Evolutionary conservation across 2,113 vertebrate genomes (phyloP).

Genomic region (Sula dactylatra): DNA sequence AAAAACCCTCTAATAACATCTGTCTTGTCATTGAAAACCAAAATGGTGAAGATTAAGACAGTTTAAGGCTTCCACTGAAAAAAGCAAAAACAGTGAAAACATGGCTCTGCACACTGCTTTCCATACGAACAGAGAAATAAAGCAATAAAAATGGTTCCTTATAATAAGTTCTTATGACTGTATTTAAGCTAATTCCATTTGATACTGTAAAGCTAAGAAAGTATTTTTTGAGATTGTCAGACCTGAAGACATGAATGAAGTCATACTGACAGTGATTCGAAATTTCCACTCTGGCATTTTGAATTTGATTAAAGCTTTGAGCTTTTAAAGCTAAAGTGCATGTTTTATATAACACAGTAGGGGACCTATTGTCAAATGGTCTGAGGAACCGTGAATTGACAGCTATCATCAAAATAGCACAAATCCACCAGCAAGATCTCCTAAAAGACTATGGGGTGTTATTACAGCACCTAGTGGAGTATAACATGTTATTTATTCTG

Average conservation of each 20-base stretch:
- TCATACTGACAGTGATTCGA: slow-evolving; percentile 11
- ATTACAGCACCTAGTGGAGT: slow-evolving; percentile 45
- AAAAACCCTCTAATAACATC: background rate
- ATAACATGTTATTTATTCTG: slow-evolving; percentile 29
- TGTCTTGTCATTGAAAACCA: background rate
- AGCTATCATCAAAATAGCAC: slow-evolving; percentile 51
- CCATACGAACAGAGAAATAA: background rate
- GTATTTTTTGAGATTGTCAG: background rate
- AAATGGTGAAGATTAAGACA: background rate
- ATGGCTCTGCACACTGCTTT: background rate
- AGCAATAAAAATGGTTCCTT: background rate
- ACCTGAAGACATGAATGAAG: background rate
- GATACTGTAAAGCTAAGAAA: background rate
- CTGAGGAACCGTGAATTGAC: slow-evolving; percentile 6
- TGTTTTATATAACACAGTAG: slow-evolving; percentile 37
- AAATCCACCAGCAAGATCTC: slow-evolving; percentile 40
- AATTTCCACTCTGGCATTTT: slow-evolving; percentile 36
- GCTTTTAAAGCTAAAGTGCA: slow-evolving; percentile 55
- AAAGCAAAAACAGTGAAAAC: background rate
- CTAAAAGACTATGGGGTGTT: slow-evolving; percentile 16
- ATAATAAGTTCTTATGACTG: background rate
- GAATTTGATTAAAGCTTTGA: slow-evolving; percentile 57
- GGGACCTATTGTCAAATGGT: slow-evolving; percentile 1
- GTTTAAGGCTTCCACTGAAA: background rate
- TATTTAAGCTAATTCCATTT: slow-evolving; percentile 19